These are phyloP conservation scores for Cyprinodon variegatus DNA, from an alignment of 2,113 vertebrate species.

Conservation along the genomic window DNA sequence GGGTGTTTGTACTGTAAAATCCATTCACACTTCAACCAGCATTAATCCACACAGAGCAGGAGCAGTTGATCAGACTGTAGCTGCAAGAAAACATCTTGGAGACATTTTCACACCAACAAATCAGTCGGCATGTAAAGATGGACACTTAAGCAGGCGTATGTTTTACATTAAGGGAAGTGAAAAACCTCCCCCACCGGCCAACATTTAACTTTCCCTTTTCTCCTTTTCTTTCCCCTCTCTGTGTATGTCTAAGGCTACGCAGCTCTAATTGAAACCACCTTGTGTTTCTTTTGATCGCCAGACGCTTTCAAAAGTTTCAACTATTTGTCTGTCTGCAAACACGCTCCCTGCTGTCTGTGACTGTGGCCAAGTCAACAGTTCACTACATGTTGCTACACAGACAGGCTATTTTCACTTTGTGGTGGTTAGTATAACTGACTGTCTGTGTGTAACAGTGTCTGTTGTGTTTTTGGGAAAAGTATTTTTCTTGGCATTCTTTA, in stretches of 20 bases:
- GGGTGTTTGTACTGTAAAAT: not conserved
- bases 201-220: slow-evolving; percentile 7
- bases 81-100: slow-evolving; percentile 14
- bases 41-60: not conserved
- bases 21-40: not conserved
- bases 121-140: slow-evolving; percentile 18
- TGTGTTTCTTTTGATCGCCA: slow-evolving; percentile 12
- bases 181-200: not conserved
- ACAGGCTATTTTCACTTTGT: slow-evolving; percentile 13
- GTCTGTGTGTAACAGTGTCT: slow-evolving; percentile 6
- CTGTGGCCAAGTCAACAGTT: slow-evolving; percentile 3
- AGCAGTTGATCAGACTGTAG: not conserved
- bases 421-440: slow-evolving; percentile 17
- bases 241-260: slow-evolving; percentile 22
- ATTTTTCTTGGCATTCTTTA: slow-evolving; percentile 39
- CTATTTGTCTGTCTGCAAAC: slow-evolving; percentile 42
- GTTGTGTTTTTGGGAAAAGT: slow-evolving; percentile 6
- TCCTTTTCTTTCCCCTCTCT: not conserved
- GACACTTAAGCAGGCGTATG: slow-evolving; percentile 35
- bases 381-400: not conserved
- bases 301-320: slow-evolving; percentile 43
- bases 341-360: slow-evolving; percentile 15
- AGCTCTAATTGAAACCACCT: slow-evolving; percentile 41
- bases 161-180: slow-evolving; percentile 44
- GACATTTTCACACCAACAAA: slow-evolving; percentile 35